Evolutionary conservation across 2,888 invertebrate genomes (phyloP), one percentile per base, ranked within the genome.

Genomic region (Eupithecia subumbrata): DNA sequence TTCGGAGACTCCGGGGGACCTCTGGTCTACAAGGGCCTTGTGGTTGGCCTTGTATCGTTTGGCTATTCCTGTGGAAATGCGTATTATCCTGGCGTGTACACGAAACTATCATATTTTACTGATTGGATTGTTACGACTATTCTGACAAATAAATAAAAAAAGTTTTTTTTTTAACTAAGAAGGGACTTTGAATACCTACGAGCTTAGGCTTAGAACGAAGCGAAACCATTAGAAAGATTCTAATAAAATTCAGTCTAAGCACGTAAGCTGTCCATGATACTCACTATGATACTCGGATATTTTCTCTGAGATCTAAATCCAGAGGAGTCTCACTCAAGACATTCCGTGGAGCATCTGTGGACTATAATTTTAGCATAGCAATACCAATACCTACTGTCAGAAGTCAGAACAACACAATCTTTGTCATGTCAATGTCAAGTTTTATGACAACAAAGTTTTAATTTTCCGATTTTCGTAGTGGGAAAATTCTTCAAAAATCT

Each of bases 1-100:
- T 93, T 90, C 16, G 94, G 94, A 0, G 94, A 95, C 78, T 94
- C 94, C 11, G 94, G 94, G 5, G 94, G 95, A 8, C 94, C 95
- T 0, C 78, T 95, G 2, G 82, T 95, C 64, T 93, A 93, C 75
- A 92, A 92, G 82, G 94, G 94, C 18, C 86, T 94, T 0, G 90
- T 94, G 0, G 89, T 92, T 0, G 94, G 95, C 8, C 82, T 94
- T 0, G 93, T 94, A 0, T 94, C 94, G 0, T 94, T 93, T 68
- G 94, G 95, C 1, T 93, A 90, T 77, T 92, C 91, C 0, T 95
- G 95, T 72, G 95, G 94, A 2, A 87, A 93, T 77, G 86, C 84
- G 4, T 92, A 90, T 74, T 95, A 89, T 78, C 94, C 94, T 1
- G 94, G 94, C 0, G 93, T 95, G 16, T 94, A 94, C 66, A 95